Base-by-base conservation (phyloP, 2,888 invertebrate genomes). In the Drosophila hawaiiensis region DNA sequence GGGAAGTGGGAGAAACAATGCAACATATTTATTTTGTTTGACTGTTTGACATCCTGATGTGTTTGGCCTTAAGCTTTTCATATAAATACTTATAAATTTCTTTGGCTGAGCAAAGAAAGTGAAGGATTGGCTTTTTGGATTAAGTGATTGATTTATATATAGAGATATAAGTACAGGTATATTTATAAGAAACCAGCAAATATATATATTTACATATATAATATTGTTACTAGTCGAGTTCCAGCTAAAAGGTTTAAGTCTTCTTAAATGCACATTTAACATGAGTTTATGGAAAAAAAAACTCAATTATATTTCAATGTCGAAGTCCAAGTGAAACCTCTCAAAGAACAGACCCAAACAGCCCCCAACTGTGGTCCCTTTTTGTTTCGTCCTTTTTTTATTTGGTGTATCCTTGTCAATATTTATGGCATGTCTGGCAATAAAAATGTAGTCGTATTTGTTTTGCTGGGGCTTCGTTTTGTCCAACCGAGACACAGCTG, bases 361-460 rank as follows among this genome's bases (percentile, higher is more conserved):
- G 52, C 31, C 50, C 66, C 35, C 60, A 61, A 61, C 39, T 53
- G 28, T n/a, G 16, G 41, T 14, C 52, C 43, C 19, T 41, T 65
- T 66, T 54, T 50, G 53, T n/a, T 6, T n/a, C n/a, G 12, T 28
- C 29, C 5, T 14, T 19, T 6, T 37, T 55, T 12, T 12, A 10
- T 16, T 37, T 37, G 0, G 22, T 22, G 47, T 16, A 6, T 49
- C 55, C 37, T 62, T 37, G 22, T n/a, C 47, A 61, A 35, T 55
- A 76, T 68, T 61, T 68, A 71, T 62, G 65, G 61, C 72, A 60
- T 54, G 66, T 62, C 49, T 29, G 37, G 49, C 61, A 41, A 72
- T 22, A 60, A 60, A 39, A 22, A 41, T 22, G 4, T 52, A 12
- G 52, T 52, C 12, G n/a, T 41, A 14, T 37, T 33, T 28, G 25